Base-by-base conservation (phyloP, 1,140 invertebrate genomes). In the Sesamia nonagrioides region DNA sequence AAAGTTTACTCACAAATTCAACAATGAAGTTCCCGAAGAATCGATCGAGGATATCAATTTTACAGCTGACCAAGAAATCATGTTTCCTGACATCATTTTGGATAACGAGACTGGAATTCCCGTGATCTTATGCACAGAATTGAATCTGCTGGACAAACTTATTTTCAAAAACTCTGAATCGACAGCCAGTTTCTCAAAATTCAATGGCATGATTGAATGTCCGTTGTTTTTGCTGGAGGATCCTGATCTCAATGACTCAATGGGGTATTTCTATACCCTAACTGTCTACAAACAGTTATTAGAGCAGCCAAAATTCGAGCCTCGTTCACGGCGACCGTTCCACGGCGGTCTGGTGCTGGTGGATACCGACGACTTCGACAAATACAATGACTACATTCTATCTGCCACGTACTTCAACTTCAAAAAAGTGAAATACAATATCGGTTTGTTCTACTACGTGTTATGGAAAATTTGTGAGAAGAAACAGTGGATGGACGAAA, bases 401-500 rank as follows among this genome's bases (percentile, higher is more conserved):
- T 77, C 86, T 2, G 78, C 80, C 1, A 87, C 81, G 1, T 87
- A 87, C 37, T 87, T 87, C 61, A 27, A 86, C 81, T 78, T n/a
- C 17, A 88, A 82, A 60, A 86, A 83, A 33, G 37, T 88, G 6
- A 58, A 88, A 17, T 88, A 78, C 54, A 88, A 88, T 60, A 45
- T 80, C 45, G 86, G 86, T 0, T 69, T 88, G 15, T 88, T 88
- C 40, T 88, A 88, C 42, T 88, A 66, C 17, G 78, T 84, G 33
- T 58, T 88, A 54, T 88, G 80, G 84, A 88, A 86, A 58, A 86
- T 81, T 69, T 84, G 82, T 58, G 86, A 88, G 68, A 82, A 78
- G n/a, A 88, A 88, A 77, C 76, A 85, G 61, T 88, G 86, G 86
- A 88, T 88, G 86, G 85, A 88, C 54, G 78, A 48, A 80, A 88